phyloP scores from a whole-genome alignment of 2,113 vertebrate species.

The Cygnus buccinator region DNA sequence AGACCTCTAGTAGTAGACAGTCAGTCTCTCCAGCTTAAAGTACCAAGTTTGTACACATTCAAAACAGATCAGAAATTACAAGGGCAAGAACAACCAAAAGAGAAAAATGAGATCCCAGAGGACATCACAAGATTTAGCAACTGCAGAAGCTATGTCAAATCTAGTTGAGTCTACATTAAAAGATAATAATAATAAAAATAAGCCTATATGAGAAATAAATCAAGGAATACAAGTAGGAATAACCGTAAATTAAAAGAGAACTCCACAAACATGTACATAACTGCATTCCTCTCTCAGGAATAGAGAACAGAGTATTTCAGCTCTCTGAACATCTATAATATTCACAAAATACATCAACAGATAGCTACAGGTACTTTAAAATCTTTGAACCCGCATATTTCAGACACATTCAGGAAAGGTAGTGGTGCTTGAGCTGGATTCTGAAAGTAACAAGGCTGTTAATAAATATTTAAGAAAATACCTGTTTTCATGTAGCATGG shows the following conservation, averaged over 20 bases:
- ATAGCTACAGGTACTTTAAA: background rate
- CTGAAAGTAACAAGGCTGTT: background rate
- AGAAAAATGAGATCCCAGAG: background rate
- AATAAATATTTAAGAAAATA: background rate
- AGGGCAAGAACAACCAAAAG: background rate
- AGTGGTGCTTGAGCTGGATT: background rate
- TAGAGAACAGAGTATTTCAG: background rate
- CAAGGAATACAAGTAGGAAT: background rate
- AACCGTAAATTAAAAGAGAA: background rate
- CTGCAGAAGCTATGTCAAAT: background rate
- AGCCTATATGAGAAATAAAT: background rate
- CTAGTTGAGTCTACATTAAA: background rate
- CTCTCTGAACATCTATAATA: background rate
- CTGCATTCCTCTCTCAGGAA: background rate
- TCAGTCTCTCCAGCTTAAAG: background rate
- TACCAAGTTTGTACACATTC: background rate
- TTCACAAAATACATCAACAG: background rate
- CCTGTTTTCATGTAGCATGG: background rate
- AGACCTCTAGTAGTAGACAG: background rate
- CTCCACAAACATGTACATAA: background rate
- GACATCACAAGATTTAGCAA: background rate
- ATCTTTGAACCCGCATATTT: background rate
- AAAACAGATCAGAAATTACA: background rate
- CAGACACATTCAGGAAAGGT: background rate
- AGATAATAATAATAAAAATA: conserved; percentile 17